Conservation (phyloP, 2,888 invertebrate species). For the Philonicus albiceps region DNA sequence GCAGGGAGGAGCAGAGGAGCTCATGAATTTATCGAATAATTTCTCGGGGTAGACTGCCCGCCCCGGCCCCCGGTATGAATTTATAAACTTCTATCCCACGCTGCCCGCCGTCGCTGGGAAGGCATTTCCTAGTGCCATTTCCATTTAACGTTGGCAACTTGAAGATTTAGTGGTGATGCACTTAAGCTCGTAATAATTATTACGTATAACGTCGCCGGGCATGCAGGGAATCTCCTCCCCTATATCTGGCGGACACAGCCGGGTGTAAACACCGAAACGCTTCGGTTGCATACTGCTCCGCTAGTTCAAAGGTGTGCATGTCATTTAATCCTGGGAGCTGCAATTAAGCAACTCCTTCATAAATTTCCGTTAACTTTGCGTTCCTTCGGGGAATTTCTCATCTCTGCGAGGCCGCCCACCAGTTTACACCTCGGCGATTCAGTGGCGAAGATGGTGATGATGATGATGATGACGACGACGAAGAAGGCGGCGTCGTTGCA, state of each 20-base stretch:
- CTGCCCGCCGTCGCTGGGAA: neutral
- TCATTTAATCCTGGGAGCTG: slow-evolving; percentile 61
- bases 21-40: slow-evolving; percentile 35
- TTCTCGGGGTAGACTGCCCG: neutral
- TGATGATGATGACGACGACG: neutral
- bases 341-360: slow-evolving; percentile 63
- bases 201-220: neutral
- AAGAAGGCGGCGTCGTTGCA: neutral
- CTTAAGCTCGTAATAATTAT: slow-evolving; percentile 38
- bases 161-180: slow-evolving; percentile 40
- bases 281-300: neutral
- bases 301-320: slow-evolving; percentile 54
- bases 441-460: neutral
- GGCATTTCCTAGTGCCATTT: slow-evolving; percentile 18
- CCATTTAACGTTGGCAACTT: slow-evolving; percentile 22
- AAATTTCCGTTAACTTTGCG: slow-evolving; percentile 58
- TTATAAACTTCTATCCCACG: slow-evolving; percentile 2
- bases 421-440: neutral
- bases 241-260: neutral
- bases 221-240: neutral
- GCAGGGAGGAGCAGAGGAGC: neutral
- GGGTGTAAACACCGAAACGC: slow-evolving; percentile 18
- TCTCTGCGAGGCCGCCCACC: neutral
- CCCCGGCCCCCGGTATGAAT: neutral
- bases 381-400: slow-evolving; percentile 50